A percentile compares a stretch with the other conserved stretches of the same genome.
Evolutionary conservation across 1,140 invertebrate species (phyloP).

Genomic region (Aphidius ervi): DNA sequence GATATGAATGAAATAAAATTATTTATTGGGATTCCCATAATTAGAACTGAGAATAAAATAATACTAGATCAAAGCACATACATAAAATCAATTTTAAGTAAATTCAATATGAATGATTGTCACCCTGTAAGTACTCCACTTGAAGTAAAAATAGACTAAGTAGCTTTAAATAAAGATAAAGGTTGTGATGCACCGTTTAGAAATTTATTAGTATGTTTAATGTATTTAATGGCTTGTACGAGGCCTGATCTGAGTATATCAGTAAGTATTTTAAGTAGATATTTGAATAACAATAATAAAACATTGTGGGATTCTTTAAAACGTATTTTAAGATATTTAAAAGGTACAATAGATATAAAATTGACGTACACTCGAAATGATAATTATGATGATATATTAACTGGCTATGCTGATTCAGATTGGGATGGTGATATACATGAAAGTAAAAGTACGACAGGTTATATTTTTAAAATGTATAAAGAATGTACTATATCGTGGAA

Average conservation of each 20-base stretch:
- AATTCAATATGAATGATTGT: slow-evolving; percentile 25
- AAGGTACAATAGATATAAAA: slow-evolving; percentile 36
- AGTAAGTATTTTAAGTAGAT: slow-evolving; percentile 16
- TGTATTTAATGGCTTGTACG: slow-evolving; percentile 23
- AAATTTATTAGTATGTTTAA: slow-evolving; percentile 5
- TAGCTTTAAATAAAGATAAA: slow-evolving; percentile 10
- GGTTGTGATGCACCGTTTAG: slow-evolving; percentile 13
- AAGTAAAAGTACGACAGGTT: slow-evolving; percentile 1
- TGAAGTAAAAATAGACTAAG: slow-evolving; percentile 17
- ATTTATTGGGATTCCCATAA: slow-evolving; percentile 26
- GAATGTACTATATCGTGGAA: slow-evolving; percentile 6
- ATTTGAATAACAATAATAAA: slow-evolving; percentile 20
- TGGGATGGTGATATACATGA: neutral
- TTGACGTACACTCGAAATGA: slow-evolving; percentile 25
- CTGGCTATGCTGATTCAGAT: slow-evolving; percentile 15
- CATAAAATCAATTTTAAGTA: slow-evolving; percentile 17
- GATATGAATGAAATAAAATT: slow-evolving; percentile 24
- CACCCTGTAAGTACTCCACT: slow-evolving; percentile 18
- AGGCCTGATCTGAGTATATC: slow-evolving; percentile 18
- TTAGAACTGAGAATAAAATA: slow-evolving; percentile 11
- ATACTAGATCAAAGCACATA: slow-evolving; percentile 19
- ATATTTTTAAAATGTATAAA: neutral
- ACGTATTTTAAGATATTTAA: slow-evolving; percentile 34
- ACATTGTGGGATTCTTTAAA: slow-evolving; percentile 34
- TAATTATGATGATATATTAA: slow-evolving; percentile 18